Conservation (phyloP, 2,888 invertebrate genomes). For the Pasiphila rectangulata region DNA sequence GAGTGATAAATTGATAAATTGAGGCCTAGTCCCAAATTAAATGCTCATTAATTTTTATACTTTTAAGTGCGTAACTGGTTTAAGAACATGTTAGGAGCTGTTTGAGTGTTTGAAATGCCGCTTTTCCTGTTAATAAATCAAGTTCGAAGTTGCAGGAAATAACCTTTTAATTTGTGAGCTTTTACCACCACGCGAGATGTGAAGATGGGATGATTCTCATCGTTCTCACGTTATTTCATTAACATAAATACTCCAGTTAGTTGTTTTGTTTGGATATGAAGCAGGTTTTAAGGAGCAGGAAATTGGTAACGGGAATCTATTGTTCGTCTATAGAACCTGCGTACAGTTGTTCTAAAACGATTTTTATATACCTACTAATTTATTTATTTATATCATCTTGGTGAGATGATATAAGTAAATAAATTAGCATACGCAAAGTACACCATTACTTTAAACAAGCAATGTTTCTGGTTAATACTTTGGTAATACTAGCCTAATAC, state of each 20-base stretch:
- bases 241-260: not conserved
- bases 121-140: conserved; percentile 30
- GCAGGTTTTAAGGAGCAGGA: no score
- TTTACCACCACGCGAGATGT: conserved; percentile 3
- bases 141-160: conserved; percentile 28
- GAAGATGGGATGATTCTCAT: not conserved
- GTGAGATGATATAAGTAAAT: no score
- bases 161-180: conserved; percentile 10
- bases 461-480: no score
- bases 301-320: no score
- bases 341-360: no score
- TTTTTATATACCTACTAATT: no score
- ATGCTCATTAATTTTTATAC: conserved; percentile 37
- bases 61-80: conserved; percentile 34
- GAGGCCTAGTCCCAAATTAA: conserved; percentile 35
- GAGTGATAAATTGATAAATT: conserved; percentile 37
- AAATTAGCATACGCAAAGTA: no score
- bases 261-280: no score
- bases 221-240: conserved; percentile 12
- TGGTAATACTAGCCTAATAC: no score
- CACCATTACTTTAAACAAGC: no score
- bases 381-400: no score
- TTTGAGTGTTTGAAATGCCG: conserved; percentile 23
- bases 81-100: conserved; percentile 23
- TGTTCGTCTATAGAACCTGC: no score